Conservation (phyloP, 2,797 vertebrate genomes). For the Sebastes cheni region DNA sequence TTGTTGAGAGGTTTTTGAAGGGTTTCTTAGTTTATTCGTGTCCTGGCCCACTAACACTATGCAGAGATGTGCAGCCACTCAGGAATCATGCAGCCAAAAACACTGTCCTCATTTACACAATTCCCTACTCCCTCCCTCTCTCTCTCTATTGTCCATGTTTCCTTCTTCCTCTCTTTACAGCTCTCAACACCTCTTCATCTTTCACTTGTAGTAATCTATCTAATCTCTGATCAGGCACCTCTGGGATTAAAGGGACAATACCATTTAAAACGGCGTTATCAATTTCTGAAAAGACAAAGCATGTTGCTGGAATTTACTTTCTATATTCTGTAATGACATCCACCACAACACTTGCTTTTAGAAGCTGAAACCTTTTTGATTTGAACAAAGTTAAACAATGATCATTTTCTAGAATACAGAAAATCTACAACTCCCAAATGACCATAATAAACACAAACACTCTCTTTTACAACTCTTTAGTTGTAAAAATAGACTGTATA, state of each 20-base stretch:
- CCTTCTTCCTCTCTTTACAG: not conserved
- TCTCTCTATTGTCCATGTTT: not conserved
- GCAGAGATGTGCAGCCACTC: constrained; percentile 12
- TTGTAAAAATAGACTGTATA: too few relatives aligned
- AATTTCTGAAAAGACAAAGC: too few relatives aligned
- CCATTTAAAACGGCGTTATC: too few relatives aligned
- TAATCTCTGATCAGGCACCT: not conserved
- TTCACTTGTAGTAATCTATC: not conserved
- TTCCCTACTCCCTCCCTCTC: not conserved
- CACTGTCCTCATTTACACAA: constrained; percentile 43
- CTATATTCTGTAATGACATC: not conserved
- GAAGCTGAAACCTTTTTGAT: not conserved
- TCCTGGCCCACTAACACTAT: constrained; percentile 4
- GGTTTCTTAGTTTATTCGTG: constrained; percentile 13
- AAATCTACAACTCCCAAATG: too few relatives aligned
- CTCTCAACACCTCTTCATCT: not conserved
- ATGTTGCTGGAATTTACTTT: too few relatives aligned
- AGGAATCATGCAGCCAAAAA: constrained; percentile 2
- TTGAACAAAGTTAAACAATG: not conserved
- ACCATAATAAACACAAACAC: not conserved
- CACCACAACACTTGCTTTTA: not conserved
- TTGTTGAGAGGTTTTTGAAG: constrained; percentile 1
- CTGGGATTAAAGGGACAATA: not conserved
- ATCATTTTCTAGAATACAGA: too few relatives aligned
- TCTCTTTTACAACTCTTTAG: too few relatives aligned